phyloP scores from a whole-genome alignment of 2,797 vertebrate genomes.

The Melanotaenia nigrans region DNA sequence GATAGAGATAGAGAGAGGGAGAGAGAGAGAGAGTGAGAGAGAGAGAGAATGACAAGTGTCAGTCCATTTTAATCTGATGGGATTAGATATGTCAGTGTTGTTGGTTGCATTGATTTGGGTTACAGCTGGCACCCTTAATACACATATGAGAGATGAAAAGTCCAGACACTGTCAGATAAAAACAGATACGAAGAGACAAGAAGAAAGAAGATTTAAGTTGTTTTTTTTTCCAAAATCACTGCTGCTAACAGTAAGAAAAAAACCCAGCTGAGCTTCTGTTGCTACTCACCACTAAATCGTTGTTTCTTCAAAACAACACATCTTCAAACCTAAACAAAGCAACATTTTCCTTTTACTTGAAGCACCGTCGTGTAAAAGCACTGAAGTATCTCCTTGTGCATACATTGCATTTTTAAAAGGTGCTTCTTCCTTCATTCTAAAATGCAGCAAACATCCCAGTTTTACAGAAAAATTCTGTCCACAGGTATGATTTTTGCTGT shows the following conservation, averaged over 20 bases:
- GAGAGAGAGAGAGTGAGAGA: constrained; percentile 4
- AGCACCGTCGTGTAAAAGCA: not conserved
- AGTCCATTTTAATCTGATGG: constrained; percentile 47
- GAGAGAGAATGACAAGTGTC: constrained; percentile 32
- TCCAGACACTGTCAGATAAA: not conserved
- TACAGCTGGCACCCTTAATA: constrained; percentile 43
- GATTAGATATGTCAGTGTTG: constrained; percentile 43
- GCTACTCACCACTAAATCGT: not conserved
- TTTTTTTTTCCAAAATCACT: not conserved
- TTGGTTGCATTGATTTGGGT: constrained; percentile 45
- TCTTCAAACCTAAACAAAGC: not conserved
- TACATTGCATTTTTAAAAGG: too few relatives aligned
- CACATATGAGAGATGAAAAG: constrained; percentile 19
- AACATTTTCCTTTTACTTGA: not conserved
- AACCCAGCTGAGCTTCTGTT: not conserved
- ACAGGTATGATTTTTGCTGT: too few relatives aligned
- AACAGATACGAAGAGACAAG: not conserved
- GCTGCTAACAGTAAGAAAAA: not conserved
- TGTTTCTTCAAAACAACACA: not conserved
- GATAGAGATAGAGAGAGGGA: not conserved
- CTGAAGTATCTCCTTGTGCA: too few relatives aligned
- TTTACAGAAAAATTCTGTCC: too few relatives aligned
- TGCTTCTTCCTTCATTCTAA: too few relatives aligned
- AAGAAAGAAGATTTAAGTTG: not conserved
- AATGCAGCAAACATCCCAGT: too few relatives aligned